These are phyloP conservation scores for Monarcha castaneiventris DNA, from an alignment of 2,113 vertebrate species.

Conservation along the genomic window DNA sequence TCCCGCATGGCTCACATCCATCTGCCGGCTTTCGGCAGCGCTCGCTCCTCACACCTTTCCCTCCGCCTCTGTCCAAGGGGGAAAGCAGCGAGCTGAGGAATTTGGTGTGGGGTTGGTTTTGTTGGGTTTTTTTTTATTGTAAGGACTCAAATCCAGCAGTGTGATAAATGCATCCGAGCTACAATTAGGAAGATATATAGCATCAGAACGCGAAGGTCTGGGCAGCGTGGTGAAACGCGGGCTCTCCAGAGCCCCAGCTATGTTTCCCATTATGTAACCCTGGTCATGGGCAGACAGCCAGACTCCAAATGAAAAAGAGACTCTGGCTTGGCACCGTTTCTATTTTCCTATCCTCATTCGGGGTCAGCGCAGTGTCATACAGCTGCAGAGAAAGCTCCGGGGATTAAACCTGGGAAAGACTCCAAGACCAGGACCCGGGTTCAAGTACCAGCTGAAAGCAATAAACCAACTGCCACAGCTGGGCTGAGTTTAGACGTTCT, in stretches of 20 bases:
- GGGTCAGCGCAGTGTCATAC: conserved; percentile 99
- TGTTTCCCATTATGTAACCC: conserved; percentile 99
- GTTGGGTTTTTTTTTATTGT: conserved; percentile 17
- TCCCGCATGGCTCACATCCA: neutral
- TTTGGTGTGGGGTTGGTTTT: conserved; percentile 32
- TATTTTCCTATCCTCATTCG: conserved; percentile 99
- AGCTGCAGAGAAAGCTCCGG: conserved; percentile 99
- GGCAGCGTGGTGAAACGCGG: conserved; percentile 86
- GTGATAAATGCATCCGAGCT: conserved; percentile 94
- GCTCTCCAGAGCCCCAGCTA: conserved; percentile 97
- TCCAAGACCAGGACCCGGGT: conserved; percentile 99
- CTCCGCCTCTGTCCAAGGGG: neutral
- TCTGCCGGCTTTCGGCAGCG: neutral
- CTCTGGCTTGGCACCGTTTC: conserved; percentile 99
- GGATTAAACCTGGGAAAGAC: conserved; percentile 99
- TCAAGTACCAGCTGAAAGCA: conserved; percentile 99
- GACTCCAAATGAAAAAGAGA: conserved; percentile 99
- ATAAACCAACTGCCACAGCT: conserved; percentile 99
- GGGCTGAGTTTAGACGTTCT: conserved; percentile 86
- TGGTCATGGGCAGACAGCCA: conserved; percentile 99
- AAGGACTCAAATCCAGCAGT: conserved; percentile 79
- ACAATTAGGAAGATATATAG: conserved; percentile 98
- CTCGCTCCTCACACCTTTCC: conserved; percentile 54
- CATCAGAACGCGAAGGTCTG: conserved; percentile 85
- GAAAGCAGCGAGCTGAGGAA: conserved; percentile 67